Base-by-base conservation (phyloP, 2,888 invertebrate genomes). In the Chloromyia formosa region DNA sequence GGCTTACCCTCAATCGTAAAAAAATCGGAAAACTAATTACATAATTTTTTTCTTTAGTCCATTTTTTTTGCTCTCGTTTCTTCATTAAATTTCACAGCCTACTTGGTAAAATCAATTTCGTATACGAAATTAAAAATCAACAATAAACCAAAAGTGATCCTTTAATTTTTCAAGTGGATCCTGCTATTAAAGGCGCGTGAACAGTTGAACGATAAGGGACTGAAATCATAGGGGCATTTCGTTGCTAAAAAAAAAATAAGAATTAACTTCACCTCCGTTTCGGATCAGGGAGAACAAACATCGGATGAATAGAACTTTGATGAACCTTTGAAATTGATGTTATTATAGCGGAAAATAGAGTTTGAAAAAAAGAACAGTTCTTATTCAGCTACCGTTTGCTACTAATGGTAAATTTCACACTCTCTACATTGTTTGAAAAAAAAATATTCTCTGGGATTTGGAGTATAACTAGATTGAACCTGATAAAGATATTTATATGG, bases 71-170 rank as follows among this genome's bases (percentile, higher is more conserved):
- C 3, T 49, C 12, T 49, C 49, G 3, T 49, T 7, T 4, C 27
- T 4, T 35, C 27, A 35, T 49, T 49, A 3, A 49, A 49, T n/a
- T n/a, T 49, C 49, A 49, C 14, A 12, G 16, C 14, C 49, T 12
- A 12, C 49, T 49, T n/a, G 49, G 49, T 12, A 40, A 62, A 40
- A 62, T 40, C 40, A 62, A 62, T 62, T 62, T 40, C 16, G 18
- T 62, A 18, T 4, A 62, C 23, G 1, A 62, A 62, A 62, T 62
- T 62, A 62, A 62, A 62, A 62, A 62, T 62, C 62, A 62, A 62
- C 62, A 62, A 62, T 35, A 35, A 62, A 40, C 61, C 16, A 3
- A n/a, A n/a, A n/a, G 12, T n/a, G 49, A 49, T 49, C 23, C 60
- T 23, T 23, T 35, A 35, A 7, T 35, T 23, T 23, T n/a, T 60